Base-by-base conservation (phyloP, 2,888 invertebrate species). In the Microplitis deprimator region DNA sequence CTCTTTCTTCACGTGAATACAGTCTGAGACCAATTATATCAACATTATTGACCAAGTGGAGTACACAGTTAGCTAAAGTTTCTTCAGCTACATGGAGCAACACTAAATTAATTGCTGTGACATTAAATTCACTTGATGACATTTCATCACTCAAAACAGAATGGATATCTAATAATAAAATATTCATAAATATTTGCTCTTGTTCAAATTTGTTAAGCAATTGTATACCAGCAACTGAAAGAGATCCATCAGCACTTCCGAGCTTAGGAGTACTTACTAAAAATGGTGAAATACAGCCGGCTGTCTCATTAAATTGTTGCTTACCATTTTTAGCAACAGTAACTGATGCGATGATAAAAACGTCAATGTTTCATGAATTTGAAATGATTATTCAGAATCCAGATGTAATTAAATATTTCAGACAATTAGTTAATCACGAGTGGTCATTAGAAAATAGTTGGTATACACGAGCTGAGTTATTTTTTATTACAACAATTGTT, bases 121-220 rank as follows among this genome's bases (percentile, higher is more conserved):
- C 85, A 6, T 80, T 89, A 68, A 76, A 81, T 13, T 82, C 85
- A 4, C 75, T 85, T 7, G 77, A 80, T 5, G 83, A 86, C 41
- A 77, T 79, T 61, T 77, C 83, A 1, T 72, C 74, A 1, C 82
- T 88, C 17, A 81, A 83, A 70, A 84, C 78, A 10, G 40, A 79
- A 13, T 85, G 84, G 83, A 80, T 86, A 50, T 80, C 77, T 0
- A 85, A 83, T 62, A 75, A 81, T 0, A 83, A 83, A 13, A 77
- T 88, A 8, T 86, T 88, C 69, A 16, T 6, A 1, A 41, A 61
- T n/a, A 59, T 76, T 80, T 91, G 91, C 73, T 87, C 84, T 13
- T 88, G 89, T 6, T 92, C 92, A 29, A 91, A 92, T 89, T 87
- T 92, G 75, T 83, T 92, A 79, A 90, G 91, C 70, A 87, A 89